Percentiles rank a stretch among this genome's conserved stretches.
Evolutionary conservation across 2,113 vertebrate genomes (phyloP).

Genomic region (Thamnophis sirtalis): DNA sequence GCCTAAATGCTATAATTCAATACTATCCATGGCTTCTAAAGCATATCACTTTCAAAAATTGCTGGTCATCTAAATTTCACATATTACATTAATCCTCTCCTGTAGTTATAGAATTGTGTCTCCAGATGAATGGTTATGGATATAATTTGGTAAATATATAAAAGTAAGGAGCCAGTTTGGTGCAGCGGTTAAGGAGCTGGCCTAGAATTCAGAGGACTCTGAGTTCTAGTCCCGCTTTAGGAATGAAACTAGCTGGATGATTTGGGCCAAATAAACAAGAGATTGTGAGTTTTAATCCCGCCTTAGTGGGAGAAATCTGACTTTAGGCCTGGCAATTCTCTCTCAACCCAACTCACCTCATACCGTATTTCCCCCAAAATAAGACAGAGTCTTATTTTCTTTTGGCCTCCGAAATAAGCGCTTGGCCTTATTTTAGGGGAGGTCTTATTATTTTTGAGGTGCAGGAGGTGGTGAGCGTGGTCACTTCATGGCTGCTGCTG

Average conservation of each 20-base stretch:
- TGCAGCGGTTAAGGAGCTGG: background rate
- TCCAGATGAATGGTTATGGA: background rate
- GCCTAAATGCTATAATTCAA: background rate
- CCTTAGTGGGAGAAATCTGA: background rate
- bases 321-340: background rate
- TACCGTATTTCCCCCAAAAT: no score
- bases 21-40: background rate
- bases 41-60: background rate
- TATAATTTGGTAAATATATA: background rate
- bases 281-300: background rate
- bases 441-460: no score
- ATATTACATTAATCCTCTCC: fast-evolving
- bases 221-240: fast-evolving
- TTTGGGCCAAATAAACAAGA: background rate
- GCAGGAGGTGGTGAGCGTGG: no score
- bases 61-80: background rate
- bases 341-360: background rate
- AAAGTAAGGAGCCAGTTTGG: background rate
- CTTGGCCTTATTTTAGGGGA: no score
- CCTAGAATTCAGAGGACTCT: background rate
- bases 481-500: no score
- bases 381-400: no score
- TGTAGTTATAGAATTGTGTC: background rate
- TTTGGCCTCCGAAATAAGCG: no score
- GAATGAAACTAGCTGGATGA: background rate